Percentiles rank a stretch among this genome's conserved stretches.
Evolutionary conservation across 2,113 vertebrate genomes (phyloP).

Genomic region (Girardinichthys multiradiatus): DNA sequence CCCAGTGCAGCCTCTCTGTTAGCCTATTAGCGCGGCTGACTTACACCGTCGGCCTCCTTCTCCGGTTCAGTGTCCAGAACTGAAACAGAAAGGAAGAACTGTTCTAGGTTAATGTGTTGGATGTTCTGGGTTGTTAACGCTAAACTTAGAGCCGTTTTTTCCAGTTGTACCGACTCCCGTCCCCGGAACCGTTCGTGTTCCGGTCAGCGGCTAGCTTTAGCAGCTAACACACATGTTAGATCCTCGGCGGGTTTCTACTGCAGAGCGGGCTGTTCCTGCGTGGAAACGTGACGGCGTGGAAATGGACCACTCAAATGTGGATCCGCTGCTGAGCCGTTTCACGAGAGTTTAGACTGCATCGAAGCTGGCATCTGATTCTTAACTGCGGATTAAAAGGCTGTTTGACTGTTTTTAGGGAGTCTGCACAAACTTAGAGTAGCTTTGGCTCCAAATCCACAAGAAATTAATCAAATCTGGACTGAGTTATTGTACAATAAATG

Average conservation of each 20-base stretch:
- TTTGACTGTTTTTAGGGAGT: neutral
- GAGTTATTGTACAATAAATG: too few relatives aligned
- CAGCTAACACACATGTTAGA: constrained; percentile 49
- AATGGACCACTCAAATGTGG: neutral
- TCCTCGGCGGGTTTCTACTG: neutral
- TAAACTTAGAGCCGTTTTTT: neutral
- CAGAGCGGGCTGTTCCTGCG: neutral
- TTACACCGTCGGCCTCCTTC: constrained; percentile 35
- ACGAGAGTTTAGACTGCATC: neutral
- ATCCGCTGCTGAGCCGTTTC: neutral
- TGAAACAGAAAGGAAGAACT: neutral
- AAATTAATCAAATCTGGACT: too few relatives aligned
- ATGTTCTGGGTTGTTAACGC: neutral
- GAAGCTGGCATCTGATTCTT: neutral
- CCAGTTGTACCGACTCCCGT: neutral
- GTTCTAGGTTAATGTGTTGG: neutral
- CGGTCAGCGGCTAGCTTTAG: constrained; percentile 35
- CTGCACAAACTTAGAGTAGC: too few relatives aligned
- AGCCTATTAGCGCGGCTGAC: constrained; percentile 34
- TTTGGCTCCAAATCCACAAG: too few relatives aligned
- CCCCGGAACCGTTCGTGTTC: constrained; percentile 1
- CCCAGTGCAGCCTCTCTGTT: constrained; percentile 33
- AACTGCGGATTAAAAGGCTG: neutral
- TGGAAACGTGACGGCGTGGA: too few relatives aligned
- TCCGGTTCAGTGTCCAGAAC: neutral